A percentile compares a stretch with the other conserved stretches of the same genome.
phyloP scores from a whole-genome alignment of 2,113 vertebrate genomes.

The Lepus timidus region DNA sequence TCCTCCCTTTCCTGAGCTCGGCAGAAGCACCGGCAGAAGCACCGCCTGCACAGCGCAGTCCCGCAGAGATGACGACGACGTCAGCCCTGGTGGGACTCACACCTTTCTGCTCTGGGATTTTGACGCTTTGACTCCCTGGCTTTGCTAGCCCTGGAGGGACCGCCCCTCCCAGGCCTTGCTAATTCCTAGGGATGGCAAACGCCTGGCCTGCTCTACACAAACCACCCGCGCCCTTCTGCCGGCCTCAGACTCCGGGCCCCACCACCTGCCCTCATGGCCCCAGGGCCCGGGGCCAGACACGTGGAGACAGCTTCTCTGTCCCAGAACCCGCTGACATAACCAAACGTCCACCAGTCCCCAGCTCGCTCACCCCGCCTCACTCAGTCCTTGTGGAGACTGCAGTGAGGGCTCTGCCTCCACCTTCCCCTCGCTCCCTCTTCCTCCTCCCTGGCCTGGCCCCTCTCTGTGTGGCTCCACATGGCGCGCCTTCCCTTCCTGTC shows the following conservation, averaged over 20 bases:
- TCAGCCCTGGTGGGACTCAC: too few species aligned
- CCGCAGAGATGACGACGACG: not conserved
- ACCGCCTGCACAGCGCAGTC: too few species aligned
- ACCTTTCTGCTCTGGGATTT: not conserved
- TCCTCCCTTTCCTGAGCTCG: not conserved
- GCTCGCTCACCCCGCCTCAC: not conserved
- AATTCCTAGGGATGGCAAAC: not conserved
- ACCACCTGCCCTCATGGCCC: not conserved
- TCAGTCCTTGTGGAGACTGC: not conserved
- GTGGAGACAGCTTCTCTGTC: rapidly evolving
- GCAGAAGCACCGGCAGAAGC: not conserved
- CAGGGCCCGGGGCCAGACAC: not conserved
- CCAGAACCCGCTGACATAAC: not conserved
- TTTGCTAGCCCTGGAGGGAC: not conserved
- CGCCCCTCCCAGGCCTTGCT: not conserved
- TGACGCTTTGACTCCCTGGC: not conserved
- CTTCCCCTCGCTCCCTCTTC: not conserved
- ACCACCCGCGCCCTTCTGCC: too few species aligned
- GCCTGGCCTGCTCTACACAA: not conserved
- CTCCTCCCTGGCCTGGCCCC: too few species aligned
- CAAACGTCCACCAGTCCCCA: not conserved
- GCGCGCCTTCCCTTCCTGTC: rapidly evolving
- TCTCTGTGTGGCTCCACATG: rapidly evolving
- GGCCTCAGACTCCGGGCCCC: not conserved
- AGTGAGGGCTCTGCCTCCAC: rapidly evolving